phyloP scores from a whole-genome alignment of 1,140 invertebrate species.

The Kradibia gibbosae region DNA sequence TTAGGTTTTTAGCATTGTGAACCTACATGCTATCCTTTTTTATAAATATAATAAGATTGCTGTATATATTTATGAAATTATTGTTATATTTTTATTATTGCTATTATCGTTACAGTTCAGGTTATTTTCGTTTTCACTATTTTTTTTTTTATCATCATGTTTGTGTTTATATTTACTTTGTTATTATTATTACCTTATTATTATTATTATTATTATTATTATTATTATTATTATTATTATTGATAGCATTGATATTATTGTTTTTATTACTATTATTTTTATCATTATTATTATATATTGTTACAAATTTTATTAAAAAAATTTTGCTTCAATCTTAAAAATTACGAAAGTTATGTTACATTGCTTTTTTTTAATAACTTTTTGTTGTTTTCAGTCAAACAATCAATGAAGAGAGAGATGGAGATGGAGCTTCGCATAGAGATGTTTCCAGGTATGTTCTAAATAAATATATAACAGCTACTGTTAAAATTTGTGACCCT shows the following conservation, averaged over 20 bases:
- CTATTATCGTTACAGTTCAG: conserved; percentile 32
- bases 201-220: conserved; percentile 7
- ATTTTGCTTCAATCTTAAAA: conserved; percentile 10
- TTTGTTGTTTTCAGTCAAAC: conserved; percentile 74
- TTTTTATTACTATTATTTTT: not conserved
- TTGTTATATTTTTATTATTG: conserved; percentile 44
- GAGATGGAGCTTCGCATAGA: conserved; percentile 72
- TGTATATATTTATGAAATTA: conserved; percentile 39
- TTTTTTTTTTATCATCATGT: not conserved
- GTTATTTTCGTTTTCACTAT: conserved; percentile 23
- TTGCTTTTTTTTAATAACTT: not conserved
- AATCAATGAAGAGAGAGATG: conserved; percentile 78
- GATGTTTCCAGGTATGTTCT: conserved; percentile 72
- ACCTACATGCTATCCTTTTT: conserved; percentile 24
- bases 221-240: conserved; percentile 21
- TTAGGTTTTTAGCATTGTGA: conserved; percentile 35
- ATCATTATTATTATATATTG: not conserved
- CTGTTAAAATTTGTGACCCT: too few species aligned
- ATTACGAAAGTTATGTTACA: not conserved
- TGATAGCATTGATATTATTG: not conserved
- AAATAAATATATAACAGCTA: not conserved
- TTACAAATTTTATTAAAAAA: conserved; percentile 26
- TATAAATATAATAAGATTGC: conserved; percentile 44
- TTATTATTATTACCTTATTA: too few species aligned
- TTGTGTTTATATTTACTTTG: conserved; percentile 25